Evolutionary conservation across 1,140 invertebrate species (phyloP), one percentile per base, ranked within the genome.

Genomic region (Marisa cornuarietis): DNA sequence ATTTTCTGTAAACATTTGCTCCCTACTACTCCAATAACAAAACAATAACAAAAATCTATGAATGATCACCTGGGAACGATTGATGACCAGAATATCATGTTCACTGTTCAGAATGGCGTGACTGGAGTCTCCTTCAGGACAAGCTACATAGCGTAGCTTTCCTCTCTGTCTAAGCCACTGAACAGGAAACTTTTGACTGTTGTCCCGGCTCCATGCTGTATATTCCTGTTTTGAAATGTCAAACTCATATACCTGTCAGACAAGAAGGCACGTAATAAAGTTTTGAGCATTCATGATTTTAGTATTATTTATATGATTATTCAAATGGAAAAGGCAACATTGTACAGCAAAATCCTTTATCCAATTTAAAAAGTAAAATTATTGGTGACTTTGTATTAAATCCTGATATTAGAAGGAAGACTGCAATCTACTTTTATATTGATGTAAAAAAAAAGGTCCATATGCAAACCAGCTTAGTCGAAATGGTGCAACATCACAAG

Each of bases 31-130:
- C 42, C n/a, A 18, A 24, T 26, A 24, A 22, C 78, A 24, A 16
- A 24, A 42, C 22, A 13, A 61, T 13, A 68, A 68, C 8, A 2
- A 71, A n/a, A 16, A 52, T 42, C 20, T 26, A 10, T 20, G 9
- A 26, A 2, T 58, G 24, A 77, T 81, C 90, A 93, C 92, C 90
- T 91, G 91, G 14, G 90, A 85, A 84, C 93, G 94, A 80, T 94
- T 92, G n/a, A 95, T 90, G 10, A 94, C 91, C 84, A 92, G 93
- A 18, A 95, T 91, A 42, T 90, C 91, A 3, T 91, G 91, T 83
- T 94, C 93, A 81, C 94, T 94, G 83, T 94, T 92, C 42, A 94
- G 85, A 18, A 95, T 90, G n/a, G 95, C 92, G 83, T 94, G 93
- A 81, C 94, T 93, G 79, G 94, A 69, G 18, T 83, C 51, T 0